A percentile compares a stretch with the other conserved stretches of the same genome.
Conservation (phyloP, 2,113 vertebrate genomes). For the Scortum barcoo region DNA sequence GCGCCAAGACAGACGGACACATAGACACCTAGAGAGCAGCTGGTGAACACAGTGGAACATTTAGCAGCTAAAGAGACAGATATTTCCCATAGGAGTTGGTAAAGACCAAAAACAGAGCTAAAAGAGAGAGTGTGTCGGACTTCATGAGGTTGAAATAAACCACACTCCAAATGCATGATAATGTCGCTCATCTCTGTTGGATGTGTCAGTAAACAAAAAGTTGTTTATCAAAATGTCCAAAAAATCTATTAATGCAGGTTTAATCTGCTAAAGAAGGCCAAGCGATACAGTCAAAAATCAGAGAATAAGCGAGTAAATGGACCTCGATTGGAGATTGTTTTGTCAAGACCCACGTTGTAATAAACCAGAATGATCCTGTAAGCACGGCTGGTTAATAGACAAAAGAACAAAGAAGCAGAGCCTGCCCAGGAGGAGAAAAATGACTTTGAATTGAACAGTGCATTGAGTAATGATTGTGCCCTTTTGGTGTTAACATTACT, state of each 20-base stretch:
- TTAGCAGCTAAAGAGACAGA: neutral
- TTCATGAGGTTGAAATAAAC: neutral
- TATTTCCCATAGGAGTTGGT: neutral
- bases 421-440: slow-evolving; percentile 2
- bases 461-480: slow-evolving; percentile 31
- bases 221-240: no score
- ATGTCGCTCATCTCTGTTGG: neutral
- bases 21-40: neutral
- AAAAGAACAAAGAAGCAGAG: slow-evolving; percentile 11
- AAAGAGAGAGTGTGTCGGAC: neutral
- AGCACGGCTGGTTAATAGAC: neutral
- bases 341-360: neutral
- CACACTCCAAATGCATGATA: neutral
- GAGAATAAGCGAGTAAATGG: neutral
- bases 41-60: neutral
- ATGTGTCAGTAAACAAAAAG: neutral
- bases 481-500: slow-evolving; percentile 33
- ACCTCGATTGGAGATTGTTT: neutral
- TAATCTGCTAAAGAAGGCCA: no score
- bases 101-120: neutral
- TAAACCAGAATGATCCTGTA: neutral
- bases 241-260: no score
- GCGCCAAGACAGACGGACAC: neutral
- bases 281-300: no score
- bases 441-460: neutral